phyloP scores from a whole-genome alignment of 2,797 vertebrate species.

The Melanotaenia boesemani region DNA sequence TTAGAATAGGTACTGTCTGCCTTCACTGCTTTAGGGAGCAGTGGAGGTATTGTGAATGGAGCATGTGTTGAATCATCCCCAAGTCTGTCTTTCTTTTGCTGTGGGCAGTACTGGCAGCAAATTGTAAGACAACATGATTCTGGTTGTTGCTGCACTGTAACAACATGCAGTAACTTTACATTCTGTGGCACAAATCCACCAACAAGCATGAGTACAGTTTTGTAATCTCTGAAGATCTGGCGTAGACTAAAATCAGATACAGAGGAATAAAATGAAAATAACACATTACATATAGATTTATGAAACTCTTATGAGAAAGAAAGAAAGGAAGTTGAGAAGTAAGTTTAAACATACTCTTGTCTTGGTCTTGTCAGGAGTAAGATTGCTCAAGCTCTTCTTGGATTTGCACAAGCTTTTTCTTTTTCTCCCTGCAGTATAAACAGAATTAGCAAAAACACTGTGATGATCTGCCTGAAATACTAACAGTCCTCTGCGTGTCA shows the following conservation, averaged over 20 bases:
- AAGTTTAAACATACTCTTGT: neutral
- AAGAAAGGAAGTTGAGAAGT: neutral
- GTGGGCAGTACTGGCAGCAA: constrained; percentile 12
- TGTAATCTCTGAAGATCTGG: neutral
- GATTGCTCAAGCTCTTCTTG: neutral
- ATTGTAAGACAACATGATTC: constrained; percentile 1
- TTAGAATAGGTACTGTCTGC: constrained; percentile 10
- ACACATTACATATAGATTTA: neutral
- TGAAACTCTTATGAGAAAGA: constrained; percentile 1
- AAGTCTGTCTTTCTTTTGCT: constrained; percentile 15
- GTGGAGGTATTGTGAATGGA: constrained; percentile 27
- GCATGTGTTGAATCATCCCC: constrained; percentile 38
- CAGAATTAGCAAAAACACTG: neutral
- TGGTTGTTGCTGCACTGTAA: constrained; percentile 1
- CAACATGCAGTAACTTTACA: constrained; percentile 9
- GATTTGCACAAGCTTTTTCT: neutral
- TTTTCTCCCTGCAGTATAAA: neutral
- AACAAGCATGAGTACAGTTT: neutral
- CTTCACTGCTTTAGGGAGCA: constrained; percentile 39
- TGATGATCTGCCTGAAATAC: neutral
- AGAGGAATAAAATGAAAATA: neutral
- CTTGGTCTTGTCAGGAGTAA: neutral
- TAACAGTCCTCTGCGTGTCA: constrained; percentile 1
- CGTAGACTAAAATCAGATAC: neutral
- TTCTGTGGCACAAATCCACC: neutral